These are phyloP conservation scores for Hypocryptadius cinnamomeus DNA, from an alignment of 2,113 vertebrate genomes.

Conservation along the genomic window DNA sequence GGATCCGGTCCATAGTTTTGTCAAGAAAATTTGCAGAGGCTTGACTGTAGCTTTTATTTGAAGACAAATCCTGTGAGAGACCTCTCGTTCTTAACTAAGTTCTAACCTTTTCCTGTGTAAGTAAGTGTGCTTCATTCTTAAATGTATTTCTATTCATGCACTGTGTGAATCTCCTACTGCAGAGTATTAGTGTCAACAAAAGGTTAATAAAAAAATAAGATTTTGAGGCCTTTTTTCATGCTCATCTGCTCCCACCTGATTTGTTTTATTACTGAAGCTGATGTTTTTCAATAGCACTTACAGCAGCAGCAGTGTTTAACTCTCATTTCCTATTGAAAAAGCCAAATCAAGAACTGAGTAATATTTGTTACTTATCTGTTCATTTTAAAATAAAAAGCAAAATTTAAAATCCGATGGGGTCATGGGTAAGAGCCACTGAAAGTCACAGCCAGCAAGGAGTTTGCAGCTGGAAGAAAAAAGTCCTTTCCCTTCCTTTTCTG, in stretches of 20 bases:
- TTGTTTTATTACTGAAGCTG: slow-evolving; percentile 25
- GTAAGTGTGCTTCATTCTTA: neutral
- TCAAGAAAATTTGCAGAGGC: neutral
- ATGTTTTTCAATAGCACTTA: slow-evolving; percentile 12
- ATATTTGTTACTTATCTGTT: slow-evolving; percentile 2
- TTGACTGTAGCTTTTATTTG: slow-evolving; percentile 3
- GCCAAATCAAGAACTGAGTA: slow-evolving; percentile 14
- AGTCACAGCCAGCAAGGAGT: neutral
- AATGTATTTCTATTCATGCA: neutral
- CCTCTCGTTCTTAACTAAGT: neutral
- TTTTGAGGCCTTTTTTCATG: neutral
- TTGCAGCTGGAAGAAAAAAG: neutral
- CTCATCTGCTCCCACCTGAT: neutral
- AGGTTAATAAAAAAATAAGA: slow-evolving; percentile 51
- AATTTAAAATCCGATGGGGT: neutral
- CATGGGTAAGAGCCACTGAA: neutral
- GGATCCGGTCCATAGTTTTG: neutral
- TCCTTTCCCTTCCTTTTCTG: neutral
- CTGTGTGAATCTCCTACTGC: neutral
- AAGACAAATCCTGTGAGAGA: slow-evolving; percentile 12
- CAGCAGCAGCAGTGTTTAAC: neutral
- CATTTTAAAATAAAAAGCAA: slow-evolving; percentile 28
- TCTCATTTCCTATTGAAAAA: slow-evolving; percentile 36
- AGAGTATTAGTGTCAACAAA: slow-evolving; percentile 51
- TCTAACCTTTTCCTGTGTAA: slow-evolving; percentile 47